Evolutionary conservation across 2,113 vertebrate species (phyloP).

Genomic region (Calypte anna): DNA sequence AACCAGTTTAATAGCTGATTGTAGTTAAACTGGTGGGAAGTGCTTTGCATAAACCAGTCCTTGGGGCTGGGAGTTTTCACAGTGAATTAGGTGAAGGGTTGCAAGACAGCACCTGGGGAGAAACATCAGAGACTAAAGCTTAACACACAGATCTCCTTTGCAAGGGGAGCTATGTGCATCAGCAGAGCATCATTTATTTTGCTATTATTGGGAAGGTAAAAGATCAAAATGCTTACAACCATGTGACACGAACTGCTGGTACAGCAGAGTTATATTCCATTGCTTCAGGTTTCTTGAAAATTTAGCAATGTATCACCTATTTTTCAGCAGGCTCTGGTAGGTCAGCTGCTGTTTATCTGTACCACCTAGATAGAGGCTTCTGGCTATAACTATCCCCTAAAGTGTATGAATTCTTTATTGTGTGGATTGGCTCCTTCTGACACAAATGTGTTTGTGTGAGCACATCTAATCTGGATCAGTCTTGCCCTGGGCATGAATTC

Average conservation of each 20-base stretch:
- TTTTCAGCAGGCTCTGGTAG: background rate
- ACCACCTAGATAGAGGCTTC: background rate
- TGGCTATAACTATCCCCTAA: background rate
- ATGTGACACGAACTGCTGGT: background rate
- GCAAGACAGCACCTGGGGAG: background rate
- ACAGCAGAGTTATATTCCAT: background rate
- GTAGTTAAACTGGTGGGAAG: background rate
- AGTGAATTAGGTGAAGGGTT: background rate
- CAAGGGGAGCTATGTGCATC: background rate
- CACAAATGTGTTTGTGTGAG: background rate
- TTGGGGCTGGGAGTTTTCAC: background rate
- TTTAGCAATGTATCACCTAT: accelerated
- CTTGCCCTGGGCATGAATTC: background rate
- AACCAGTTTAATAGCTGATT: background rate
- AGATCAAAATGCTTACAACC: background rate
- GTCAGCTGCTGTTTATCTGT: background rate
- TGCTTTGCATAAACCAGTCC: background rate
- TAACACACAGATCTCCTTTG: background rate
- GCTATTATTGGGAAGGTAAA: background rate
- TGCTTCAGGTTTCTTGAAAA: background rate
- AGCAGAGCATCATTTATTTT: background rate
- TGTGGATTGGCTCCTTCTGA: background rate
- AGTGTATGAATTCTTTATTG: background rate
- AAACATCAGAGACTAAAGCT: background rate
- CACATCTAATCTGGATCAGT: background rate